These are phyloP conservation scores for Yponomeuta plumbellus DNA, from an alignment of 2,888 invertebrate genomes.

Conservation along the genomic window DNA sequence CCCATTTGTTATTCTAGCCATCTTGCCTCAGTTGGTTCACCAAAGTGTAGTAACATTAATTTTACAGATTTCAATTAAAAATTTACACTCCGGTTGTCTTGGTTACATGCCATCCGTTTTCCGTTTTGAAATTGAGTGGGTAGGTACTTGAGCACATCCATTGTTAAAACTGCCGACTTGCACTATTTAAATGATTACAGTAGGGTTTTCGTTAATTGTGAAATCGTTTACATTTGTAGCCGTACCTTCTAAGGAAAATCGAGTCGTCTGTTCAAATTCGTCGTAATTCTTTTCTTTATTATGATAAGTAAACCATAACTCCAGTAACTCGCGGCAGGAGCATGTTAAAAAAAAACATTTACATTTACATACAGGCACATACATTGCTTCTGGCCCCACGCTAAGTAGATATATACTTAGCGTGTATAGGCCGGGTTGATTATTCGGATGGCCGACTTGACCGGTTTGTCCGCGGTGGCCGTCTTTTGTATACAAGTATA, in stretches of 20 bases:
- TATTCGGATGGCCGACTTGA: no score
- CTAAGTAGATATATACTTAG: no score
- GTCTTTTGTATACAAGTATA: no score
- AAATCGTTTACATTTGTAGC: background rate
- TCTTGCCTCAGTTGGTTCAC: background rate
- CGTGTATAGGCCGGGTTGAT: no score
- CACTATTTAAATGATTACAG: background rate
- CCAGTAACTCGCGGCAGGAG: no score
- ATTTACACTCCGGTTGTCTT: background rate
- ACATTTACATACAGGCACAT: no score
- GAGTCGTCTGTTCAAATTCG: no score
- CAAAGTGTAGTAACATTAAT: slow-evolving; percentile 1
- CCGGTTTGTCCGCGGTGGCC: no score
- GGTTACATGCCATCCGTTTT: background rate
- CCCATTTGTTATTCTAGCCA: background rate
- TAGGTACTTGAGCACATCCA: background rate
- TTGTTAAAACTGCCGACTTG: background rate
- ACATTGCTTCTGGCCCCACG: no score
- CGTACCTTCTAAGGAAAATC: background rate
- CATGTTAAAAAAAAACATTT: no score
- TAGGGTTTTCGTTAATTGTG: background rate
- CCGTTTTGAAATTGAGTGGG: background rate
- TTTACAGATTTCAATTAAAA: slow-evolving; percentile 3
- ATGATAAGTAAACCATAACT: no score
- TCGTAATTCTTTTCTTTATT: no score